phyloP scores from a whole-genome alignment of 2,797 vertebrate species.

The Pitangus sulphuratus region DNA sequence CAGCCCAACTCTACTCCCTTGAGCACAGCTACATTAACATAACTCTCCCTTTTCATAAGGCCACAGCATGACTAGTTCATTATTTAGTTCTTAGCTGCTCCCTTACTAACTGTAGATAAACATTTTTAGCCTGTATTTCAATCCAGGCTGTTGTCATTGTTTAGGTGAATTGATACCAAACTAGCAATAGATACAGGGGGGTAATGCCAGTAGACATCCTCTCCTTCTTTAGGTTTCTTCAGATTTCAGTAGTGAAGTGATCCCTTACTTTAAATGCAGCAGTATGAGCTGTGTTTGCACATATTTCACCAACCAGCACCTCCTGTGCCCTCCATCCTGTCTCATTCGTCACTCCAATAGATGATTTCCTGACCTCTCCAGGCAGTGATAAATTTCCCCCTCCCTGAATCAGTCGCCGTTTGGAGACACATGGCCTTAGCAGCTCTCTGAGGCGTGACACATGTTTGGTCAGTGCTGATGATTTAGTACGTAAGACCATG shows the following conservation, averaged over 20 bases:
- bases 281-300: background rate
- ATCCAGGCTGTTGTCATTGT: background rate
- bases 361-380: background rate
- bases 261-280: background rate
- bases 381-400: background rate
- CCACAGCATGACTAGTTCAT: background rate
- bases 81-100: background rate
- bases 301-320: background rate
- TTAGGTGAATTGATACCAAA: background rate
- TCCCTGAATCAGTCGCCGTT: rapidly evolving
- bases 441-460: background rate
- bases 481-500: background rate
- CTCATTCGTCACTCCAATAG: background rate
- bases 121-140: background rate
- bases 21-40: background rate
- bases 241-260: background rate
- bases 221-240: background rate
- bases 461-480: background rate
- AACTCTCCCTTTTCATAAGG: background rate
- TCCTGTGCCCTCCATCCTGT: background rate
- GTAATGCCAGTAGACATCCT: background rate
- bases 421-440: background rate
- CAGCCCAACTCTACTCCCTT: background rate
- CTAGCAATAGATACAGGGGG: background rate
- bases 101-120: background rate